phyloP scores from a whole-genome alignment of 2,113 vertebrate species.

The Pseudorasbora parva region DNA sequence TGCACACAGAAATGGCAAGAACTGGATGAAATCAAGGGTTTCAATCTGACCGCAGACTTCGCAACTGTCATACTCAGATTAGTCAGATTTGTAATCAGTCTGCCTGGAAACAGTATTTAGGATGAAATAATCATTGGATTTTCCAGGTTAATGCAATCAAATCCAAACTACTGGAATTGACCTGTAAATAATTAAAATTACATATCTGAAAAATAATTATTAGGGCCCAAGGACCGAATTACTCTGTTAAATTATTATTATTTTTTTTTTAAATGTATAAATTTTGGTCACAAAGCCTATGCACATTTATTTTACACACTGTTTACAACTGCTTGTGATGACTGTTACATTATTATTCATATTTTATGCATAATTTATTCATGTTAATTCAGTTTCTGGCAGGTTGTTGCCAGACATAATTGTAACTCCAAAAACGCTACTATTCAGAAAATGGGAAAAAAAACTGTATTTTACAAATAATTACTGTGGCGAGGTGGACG shows the following conservation, averaged over 20 bases:
- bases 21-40: not conserved
- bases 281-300: not conserved
- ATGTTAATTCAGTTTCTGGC: not conserved
- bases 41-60: not conserved
- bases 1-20: not conserved
- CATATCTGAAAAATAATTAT: not conserved
- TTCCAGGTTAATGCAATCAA: not conserved
- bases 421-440: too few relatives aligned
- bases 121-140: not conserved
- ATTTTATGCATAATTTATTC: not conserved
- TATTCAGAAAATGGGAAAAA: too few relatives aligned
- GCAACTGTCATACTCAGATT: slow-evolving; percentile 28
- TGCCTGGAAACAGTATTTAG: not conserved
- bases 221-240: too few relatives aligned
- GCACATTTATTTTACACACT: not conserved
- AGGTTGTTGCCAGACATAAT: not conserved
- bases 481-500: too few relatives aligned
- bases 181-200: not conserved
- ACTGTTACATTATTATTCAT: too few relatives aligned
- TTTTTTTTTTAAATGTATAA: not conserved
- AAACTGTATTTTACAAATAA: too few relatives aligned
- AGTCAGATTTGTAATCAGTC: slow-evolving; percentile 9
- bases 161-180: not conserved
- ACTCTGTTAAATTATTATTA: too few relatives aligned
- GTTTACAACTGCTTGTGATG: not conserved